Conservation (phyloP, 1,140 invertebrate genomes). For the Chymomyza costata region DNA sequence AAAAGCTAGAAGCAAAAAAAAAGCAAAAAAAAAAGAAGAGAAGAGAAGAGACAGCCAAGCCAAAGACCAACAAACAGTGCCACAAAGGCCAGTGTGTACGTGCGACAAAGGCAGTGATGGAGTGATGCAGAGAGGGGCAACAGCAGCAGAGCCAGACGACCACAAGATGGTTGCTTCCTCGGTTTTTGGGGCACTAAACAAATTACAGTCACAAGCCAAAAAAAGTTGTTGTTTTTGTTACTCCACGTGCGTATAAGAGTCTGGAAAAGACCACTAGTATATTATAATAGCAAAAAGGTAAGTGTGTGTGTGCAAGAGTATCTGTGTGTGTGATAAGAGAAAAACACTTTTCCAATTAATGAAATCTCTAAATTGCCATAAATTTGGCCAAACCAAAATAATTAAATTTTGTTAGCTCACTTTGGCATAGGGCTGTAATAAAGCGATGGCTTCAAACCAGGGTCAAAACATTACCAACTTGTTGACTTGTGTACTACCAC, state of each 20-base stretch:
- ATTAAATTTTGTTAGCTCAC: constrained; percentile 62
- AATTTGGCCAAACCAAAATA: constrained; percentile 67
- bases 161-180: background rate
- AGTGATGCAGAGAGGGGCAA: background rate
- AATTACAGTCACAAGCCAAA: constrained; percentile 24
- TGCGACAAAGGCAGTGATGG: too few species aligned
- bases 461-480: too few species aligned
- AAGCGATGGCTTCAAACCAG: too few species aligned
- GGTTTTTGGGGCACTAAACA: constrained; percentile 20
- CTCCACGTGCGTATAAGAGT: background rate
- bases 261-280: background rate
- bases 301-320: background rate
- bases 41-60: constrained; percentile 18
- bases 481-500: constrained; percentile 51
- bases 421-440: too few species aligned
- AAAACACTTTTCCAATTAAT: constrained; percentile 74
- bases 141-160: constrained; percentile 16
- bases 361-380: constrained; percentile 74
- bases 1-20: constrained; percentile 9
- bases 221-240: too few species aligned
- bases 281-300: constrained; percentile 3
- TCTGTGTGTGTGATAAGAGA: constrained; percentile 1
- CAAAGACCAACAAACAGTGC: constrained; percentile 30
- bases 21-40: constrained; percentile 18
- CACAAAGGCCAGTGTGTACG: too few species aligned